Conservation (phyloP, 1,140 invertebrate genomes). For the Ectropis grisescens region DNA sequence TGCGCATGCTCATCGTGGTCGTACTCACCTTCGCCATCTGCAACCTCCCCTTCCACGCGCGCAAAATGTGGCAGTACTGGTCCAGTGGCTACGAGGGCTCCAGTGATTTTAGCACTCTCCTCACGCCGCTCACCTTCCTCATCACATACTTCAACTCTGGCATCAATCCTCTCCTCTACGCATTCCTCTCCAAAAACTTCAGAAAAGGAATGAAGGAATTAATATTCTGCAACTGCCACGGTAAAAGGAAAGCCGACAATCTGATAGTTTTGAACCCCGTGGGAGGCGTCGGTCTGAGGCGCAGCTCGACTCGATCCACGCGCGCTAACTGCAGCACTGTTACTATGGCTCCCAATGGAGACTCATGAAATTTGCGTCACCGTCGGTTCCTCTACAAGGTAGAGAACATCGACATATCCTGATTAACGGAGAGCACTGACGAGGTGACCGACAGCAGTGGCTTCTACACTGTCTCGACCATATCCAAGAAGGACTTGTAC, state of each 20-base stretch:
- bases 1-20: conserved; percentile 86
- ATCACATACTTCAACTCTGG: conserved; percentile 89
- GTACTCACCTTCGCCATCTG: conserved; percentile 87
- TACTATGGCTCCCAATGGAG: conserved; percentile 59
- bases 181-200: conserved; percentile 85
- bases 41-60: conserved; percentile 86
- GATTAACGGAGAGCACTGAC: conserved; percentile 64
- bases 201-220: conserved; percentile 79
- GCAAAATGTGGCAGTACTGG: conserved; percentile 85
- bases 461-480: conserved; percentile 43
- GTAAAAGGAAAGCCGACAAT: conserved; percentile 53
- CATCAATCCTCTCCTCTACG: conserved; percentile 88
- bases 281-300: conserved; percentile 39
- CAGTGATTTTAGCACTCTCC: conserved; percentile 77
- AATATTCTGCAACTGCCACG: conserved; percentile 70
- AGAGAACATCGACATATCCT: conserved; percentile 57
- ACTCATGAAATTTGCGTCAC: conserved; percentile 61
- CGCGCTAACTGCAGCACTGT: conserved; percentile 67
- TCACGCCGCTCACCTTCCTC: conserved; percentile 87
- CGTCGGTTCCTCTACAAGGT: conserved; percentile 48
- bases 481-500: conserved; percentile 48
- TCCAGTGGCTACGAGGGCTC: conserved; percentile 74
- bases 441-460: conserved; percentile 57
- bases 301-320: conserved; percentile 64
- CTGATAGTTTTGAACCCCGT: conserved; percentile 55